These are phyloP conservation scores for Ormyrus rosae DNA, from an alignment of 2,888 invertebrate species.

Conservation along the genomic window DNA sequence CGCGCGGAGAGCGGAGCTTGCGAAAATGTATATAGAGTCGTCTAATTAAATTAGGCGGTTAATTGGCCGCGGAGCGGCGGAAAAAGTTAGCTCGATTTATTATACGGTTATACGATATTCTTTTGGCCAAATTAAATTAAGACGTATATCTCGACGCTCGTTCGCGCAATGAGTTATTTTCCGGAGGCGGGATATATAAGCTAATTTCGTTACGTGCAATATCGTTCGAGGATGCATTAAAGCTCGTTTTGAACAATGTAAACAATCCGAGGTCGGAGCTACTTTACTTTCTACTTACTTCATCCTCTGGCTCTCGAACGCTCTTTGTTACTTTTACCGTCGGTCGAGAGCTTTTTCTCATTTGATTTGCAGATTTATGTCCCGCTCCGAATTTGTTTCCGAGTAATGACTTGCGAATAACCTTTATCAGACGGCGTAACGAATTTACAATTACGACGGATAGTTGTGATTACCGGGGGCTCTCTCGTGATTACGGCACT, in stretches of 20 bases:
- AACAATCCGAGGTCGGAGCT: neutral
- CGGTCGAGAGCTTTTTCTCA: neutral
- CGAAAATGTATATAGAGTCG: neutral
- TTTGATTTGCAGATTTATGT: constrained; percentile 2
- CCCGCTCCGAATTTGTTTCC: constrained; percentile 41
- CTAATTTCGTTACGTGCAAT: constrained; percentile 27
- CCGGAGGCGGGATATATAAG: constrained; percentile 11
- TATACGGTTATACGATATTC: neutral
- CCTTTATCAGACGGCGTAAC: constrained; percentile 71
- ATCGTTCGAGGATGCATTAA: neutral
- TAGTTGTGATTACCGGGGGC: constrained; percentile 67
- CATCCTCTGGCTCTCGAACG: neutral
- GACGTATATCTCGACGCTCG: constrained; percentile 9
- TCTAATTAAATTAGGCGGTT: too few species aligned
- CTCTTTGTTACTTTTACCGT: neutral
- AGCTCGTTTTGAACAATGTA: neutral
- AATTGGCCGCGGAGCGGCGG: neutral
- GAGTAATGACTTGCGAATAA: constrained; percentile 72
- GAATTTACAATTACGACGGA: constrained; percentile 72
- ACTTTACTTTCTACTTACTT: constrained; percentile 11
- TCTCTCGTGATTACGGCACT: constrained; percentile 63
- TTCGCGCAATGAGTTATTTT: constrained; percentile 30
- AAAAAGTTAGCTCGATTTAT: neutral
- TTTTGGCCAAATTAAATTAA: constrained; percentile 38
- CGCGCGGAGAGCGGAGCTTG: neutral